Evolutionary conservation across 2,888 invertebrate species (phyloP).

Genomic region (Orthonychiurus folsomi): DNA sequence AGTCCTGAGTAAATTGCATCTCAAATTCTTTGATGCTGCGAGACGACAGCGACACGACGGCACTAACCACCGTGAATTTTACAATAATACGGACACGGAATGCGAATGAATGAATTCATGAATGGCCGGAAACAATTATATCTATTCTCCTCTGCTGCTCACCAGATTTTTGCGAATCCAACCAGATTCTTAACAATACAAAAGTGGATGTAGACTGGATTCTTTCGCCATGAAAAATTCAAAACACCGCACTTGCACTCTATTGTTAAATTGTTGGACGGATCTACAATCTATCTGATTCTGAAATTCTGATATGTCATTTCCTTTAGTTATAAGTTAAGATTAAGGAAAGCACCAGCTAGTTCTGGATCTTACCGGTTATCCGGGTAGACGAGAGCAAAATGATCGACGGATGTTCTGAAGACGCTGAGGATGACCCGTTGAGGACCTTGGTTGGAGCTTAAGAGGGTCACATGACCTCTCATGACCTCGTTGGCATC

Average conservation of each 20-base stretch:
- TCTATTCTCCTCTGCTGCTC: no score
- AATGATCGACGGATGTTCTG: conserved; percentile 36
- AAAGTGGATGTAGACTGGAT: no score
- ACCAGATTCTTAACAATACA: no score
- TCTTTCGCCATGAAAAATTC: no score
- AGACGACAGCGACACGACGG: neutral
- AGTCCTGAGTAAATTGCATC: no score
- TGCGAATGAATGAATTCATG: neutral
- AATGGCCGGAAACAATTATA: neutral
- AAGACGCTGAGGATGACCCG: conserved; percentile 32
- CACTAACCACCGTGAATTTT: neutral
- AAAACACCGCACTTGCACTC: neutral
- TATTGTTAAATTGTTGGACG: neutral
- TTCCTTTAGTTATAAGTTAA: neutral
- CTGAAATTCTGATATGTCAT: neutral
- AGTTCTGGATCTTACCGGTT: conserved; percentile 33
- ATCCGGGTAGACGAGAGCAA: conserved; percentile 37
- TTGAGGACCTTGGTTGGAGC: conserved; percentile 32
- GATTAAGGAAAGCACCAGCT: neutral
- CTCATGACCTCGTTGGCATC: conserved; percentile 36
- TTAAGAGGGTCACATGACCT: conserved; percentile 34
- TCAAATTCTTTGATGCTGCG: no score
- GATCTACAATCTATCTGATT: neutral
- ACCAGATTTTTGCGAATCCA: no score
- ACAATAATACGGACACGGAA: neutral